Base-by-base conservation (phyloP, 2,797 vertebrate species). In the Rallus crepitans region DNA sequence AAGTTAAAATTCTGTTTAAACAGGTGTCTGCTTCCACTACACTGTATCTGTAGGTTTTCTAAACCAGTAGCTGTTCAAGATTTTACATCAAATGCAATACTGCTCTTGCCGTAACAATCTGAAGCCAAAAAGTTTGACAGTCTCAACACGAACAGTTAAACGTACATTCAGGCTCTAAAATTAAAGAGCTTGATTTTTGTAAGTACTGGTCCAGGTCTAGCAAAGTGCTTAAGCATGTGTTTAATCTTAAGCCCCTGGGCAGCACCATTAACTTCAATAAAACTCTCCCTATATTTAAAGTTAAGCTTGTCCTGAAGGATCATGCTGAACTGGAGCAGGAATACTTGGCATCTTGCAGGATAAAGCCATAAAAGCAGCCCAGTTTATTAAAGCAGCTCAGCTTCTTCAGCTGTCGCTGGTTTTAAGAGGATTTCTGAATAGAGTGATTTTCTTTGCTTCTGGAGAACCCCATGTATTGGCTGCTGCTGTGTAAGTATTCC, bases 301-400 rank as follows among this genome's bases (percentile, higher is more conserved):
- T 82, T 85, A 93, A 94, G 89, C 91, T 85, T 90, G 76, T 94
- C 72, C 85, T 93, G 95, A 60, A 94, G 89, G 92, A 86, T 81
- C 20, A 12, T 65, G 85, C 80, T 66, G 80, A 81, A 75, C 69
- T 31, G 69, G 79, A 91, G 82, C 71, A 59, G 90, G 75, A 90
- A 31, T 30, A 81, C 55, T 88, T 86, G 82, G 89, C 87, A 63
- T 76, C 79, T 88, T 50, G 47, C 72, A 82, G 93, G 89, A 93
- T 94, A 66, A 94, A 94, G 82, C 80, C 48, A 14, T 86, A 83
- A 83, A 89, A 84, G 82, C 87, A 91, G 89, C 93, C 79, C 7
- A 9, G 53, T 91, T 94, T 94, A 82, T 92, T 94, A 55, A 91
- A 69, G 81, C 63, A 83, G 84, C 90, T 83, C 80, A 68, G 80